A percentile compares a stretch with the other conserved stretches of the same genome.
Conservation (phyloP, 2,888 invertebrate species). For the Candidula unifasciata region DNA sequence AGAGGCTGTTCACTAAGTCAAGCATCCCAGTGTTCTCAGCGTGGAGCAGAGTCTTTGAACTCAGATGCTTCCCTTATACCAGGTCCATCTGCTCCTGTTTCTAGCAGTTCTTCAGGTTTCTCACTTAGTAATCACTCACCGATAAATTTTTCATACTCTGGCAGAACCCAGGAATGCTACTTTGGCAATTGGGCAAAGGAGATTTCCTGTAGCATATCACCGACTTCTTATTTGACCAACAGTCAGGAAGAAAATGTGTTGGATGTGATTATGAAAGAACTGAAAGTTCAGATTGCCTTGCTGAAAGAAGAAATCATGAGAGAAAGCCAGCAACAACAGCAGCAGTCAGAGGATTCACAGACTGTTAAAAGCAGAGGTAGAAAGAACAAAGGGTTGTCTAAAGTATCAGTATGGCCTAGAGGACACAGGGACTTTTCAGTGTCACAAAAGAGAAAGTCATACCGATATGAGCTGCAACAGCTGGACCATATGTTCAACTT, state of each 20-base stretch:
- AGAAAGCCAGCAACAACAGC: slow-evolving; percentile 11
- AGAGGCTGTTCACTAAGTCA: not conserved
- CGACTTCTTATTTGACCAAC: not conserved
- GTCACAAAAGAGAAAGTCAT: not conserved
- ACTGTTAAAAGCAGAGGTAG: not conserved
- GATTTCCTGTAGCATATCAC: not conserved
- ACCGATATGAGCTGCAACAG: not conserved
- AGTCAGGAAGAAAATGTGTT: slow-evolving; percentile 32
- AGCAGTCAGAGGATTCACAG: not conserved
- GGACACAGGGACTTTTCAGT: not conserved
- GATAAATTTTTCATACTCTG: not conserved
- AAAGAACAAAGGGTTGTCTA: not conserved
- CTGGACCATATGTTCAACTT: not conserved
- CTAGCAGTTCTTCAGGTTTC: not conserved
- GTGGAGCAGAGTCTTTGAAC: too few species aligned
- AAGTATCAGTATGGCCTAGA: not conserved
- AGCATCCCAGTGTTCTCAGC: not conserved
- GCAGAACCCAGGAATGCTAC: not conserved
- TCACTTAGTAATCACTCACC: not conserved
- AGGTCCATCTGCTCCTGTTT: not conserved
- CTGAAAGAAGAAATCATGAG: slow-evolving; percentile 39
- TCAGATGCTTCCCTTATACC: not conserved
- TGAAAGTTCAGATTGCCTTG: slow-evolving; percentile 39
- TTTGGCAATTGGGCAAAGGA: not conserved
- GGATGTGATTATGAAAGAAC: slow-evolving; percentile 44